Evolutionary conservation across 2,888 invertebrate species (phyloP), one percentile per base, ranked within the genome.

Genomic region (Volucella inflata): DNA sequence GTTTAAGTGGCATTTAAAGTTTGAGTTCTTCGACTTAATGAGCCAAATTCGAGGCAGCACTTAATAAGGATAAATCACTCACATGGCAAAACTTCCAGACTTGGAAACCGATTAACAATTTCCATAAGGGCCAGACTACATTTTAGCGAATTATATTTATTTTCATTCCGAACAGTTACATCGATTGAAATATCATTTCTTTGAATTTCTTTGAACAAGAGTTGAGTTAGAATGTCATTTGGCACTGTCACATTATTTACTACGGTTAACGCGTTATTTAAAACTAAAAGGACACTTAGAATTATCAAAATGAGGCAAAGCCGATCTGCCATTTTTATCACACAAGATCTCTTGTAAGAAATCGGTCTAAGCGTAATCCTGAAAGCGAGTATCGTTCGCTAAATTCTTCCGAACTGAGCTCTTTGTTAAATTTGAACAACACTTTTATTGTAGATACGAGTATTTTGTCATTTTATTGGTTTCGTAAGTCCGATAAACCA

Each of bases 231-330:
- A 12, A 62, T 14, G 48, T 80, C 80, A 70, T 68, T 80, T 1
- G 74, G 50, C 11, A 80, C 62, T 2, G 80, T 80, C 36, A 57
- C 42, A 50, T 80, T 80, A 48, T 75, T 80, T 12, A 80, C 30
- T 48, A 75, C 50, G 16, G 36, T 30, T 10, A 51, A 11, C 11
- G 50, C 64, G 1, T 46, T 0, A 0, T 9, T 30, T 46, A 30
- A 30, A 6, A 12, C 11, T 14, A 14, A 6, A 48, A 48, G 8
- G 14, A 14, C 14, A 48, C 14, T 48, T 48, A n/a, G 2, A 3
- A n/a, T 16, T 50, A n/a, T 50, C 1, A 50, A 12, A 14, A 6
- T 30, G 30, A 30, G 30, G 30, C 6, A 30, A 30, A 30, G 6
- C 30, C 30, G 30, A 30, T 4, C 6, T 30, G 30, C 30, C 30